These are phyloP conservation scores for Dendroctonus ponderosae DNA, from an alignment of 1,140 invertebrate genomes.

Conservation along the genomic window DNA sequence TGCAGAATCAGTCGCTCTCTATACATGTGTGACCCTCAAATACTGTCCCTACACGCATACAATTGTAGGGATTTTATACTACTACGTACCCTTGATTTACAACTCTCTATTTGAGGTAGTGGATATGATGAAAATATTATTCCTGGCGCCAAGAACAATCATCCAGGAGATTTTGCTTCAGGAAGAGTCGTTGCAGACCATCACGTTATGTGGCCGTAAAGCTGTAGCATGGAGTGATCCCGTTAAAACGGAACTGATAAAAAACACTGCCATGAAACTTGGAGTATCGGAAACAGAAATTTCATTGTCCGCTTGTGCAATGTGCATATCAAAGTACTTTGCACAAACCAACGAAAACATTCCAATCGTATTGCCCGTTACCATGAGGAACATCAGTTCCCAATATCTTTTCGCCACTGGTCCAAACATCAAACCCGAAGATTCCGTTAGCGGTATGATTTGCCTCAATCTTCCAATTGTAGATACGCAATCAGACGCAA, in stretches of 20 bases:
- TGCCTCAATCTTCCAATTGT: constrained; percentile 52
- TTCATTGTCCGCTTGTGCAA: constrained; percentile 61
- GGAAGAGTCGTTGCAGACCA: constrained; percentile 62
- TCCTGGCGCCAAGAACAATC: constrained; percentile 60
- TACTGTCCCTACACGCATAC: constrained; percentile 52
- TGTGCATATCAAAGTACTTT: constrained; percentile 65
- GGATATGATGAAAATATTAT: constrained; percentile 56
- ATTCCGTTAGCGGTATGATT: constrained; percentile 50
- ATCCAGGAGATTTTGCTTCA: constrained; percentile 58
- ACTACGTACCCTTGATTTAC: constrained; percentile 59
- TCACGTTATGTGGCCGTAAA: constrained; percentile 73
- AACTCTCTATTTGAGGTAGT: constrained; percentile 57
- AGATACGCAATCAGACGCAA: constrained; percentile 48
- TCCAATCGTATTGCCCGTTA: constrained; percentile 51
- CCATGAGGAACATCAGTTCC: constrained; percentile 51
- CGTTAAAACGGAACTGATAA: constrained; percentile 55
- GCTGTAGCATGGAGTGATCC: constrained; percentile 73
- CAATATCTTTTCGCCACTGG: constrained; percentile 47
- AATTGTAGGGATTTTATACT: constrained; percentile 52
- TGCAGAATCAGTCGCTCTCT: constrained; percentile 50
- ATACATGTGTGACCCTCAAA: constrained; percentile 45
- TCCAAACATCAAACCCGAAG: constrained; percentile 38
- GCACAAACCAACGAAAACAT: constrained; percentile 54
- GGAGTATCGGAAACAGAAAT: constrained; percentile 69
- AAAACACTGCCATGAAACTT: constrained; percentile 58